Evolutionary conservation across 2,797 vertebrate genomes (phyloP).

Genomic region (Pangasius macronema): DNA sequence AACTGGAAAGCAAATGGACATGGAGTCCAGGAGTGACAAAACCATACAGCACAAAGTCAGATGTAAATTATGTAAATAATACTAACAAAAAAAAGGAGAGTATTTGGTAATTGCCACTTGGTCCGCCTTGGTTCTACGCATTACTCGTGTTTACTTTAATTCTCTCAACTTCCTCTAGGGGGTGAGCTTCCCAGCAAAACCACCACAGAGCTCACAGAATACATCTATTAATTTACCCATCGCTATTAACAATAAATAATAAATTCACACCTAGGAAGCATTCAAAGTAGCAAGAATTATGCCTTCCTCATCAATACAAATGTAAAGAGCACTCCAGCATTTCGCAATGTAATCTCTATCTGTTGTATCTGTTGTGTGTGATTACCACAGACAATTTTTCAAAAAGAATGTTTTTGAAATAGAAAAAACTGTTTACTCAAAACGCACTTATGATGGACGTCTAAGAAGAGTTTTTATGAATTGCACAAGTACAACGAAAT

Average conservation of each 20-base stretch:
- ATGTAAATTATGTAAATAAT: background rate
- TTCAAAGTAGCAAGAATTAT: background rate
- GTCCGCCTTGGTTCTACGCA: background rate
- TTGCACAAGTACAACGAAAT: background rate
- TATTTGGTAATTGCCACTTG: background rate
- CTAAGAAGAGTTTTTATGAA: background rate
- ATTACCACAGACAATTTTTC: background rate
- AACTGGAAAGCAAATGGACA: slow-evolving; percentile 5
- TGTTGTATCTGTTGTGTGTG: background rate
- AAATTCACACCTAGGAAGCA: background rate
- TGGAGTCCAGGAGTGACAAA: background rate
- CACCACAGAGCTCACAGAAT: background rate
- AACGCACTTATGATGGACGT: background rate
- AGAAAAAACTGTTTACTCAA: background rate
- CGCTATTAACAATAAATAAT: background rate
- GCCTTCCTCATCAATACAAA: background rate
- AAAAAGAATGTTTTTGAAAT: background rate
- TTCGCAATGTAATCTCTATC: background rate
- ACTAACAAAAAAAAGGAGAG: background rate
- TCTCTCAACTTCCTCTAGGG: slow-evolving; percentile 19
- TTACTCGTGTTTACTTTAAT: slow-evolving; percentile 17
- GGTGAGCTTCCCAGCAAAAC: slow-evolving; percentile 16
- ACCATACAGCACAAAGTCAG: background rate
- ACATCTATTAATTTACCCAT: background rate
- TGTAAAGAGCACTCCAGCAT: background rate